Base-by-base conservation (phyloP, 1,140 invertebrate species). In the Ips typographus region DNA sequence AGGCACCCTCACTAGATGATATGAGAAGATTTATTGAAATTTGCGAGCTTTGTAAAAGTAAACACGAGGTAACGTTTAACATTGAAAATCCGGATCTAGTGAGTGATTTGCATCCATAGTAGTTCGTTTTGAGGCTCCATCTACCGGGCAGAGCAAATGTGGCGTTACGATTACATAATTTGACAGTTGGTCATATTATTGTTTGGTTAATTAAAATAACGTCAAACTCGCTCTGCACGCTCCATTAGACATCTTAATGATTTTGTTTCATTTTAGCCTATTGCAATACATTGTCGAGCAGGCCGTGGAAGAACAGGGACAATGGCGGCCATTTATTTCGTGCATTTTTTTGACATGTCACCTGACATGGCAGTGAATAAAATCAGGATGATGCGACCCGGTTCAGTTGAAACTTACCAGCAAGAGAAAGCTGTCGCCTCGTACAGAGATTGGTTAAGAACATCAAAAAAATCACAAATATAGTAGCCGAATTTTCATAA, bases 321-420 rank as follows among this genome's bases (percentile, higher is more conserved):
- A 1, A 86, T 91, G 85, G 82, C 87, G 6, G 88, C 89, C 1
- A 90, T 89, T 78, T 91, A 89, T 75, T 80, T 91, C 43, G 85
- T 90, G 3, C 82, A 84, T 71, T 88, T 87, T 72, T 80, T 84
- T 56, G 80, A 84, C 56, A 79, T 87, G 79, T 78, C 84, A 6
- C 86, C 88, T 0, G 84, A 87, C 72, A 75, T 82, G 55, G 90
- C 90, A n/a, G 84, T 90, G 1, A 83, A 81, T 38, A 85, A 85
- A 7, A 75, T 90, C 1, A 81, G 89, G 57, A 77, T 86, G 8
- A 78, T 83, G 69, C 80, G 89, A 74, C 87, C 89, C 6, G 85
- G 87, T 59, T 89, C 89, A 5, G 84, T 90, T 42, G 89, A 91
- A 76, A 90, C 89, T 0, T 79, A 83, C 40, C 83, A 84, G 65